Evolutionary conservation across 2,888 invertebrate genomes (phyloP), one percentile per base, ranked within the genome.

Genomic region (Dryobotodes eremita): DNA sequence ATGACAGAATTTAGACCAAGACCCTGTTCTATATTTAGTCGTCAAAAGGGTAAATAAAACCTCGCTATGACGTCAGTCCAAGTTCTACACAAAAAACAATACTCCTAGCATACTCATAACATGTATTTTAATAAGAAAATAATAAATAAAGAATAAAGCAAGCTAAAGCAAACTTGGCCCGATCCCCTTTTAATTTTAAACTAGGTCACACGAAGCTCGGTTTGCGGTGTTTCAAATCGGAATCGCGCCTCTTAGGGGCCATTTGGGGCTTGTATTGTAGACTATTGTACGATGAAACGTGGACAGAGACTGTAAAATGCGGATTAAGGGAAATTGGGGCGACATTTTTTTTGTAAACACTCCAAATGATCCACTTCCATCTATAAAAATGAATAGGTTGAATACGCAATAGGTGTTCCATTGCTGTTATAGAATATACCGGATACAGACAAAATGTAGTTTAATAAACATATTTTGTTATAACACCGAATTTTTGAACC

Each of bases 101-200:
- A 23, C 26, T 17, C 13, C 7, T 42, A 26, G 11, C n/a, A 31
- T 42, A 46, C 2, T 68, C 23, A 31, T 42, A 55, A 36, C 17
- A 79, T 3, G 20, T 10, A 59, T 61, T 36, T 10, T 55, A 53
- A 36, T 15, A 23, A 77, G 23, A 42, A 69, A 79, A 71, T 15
- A 36, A 75, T 59, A 50, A 50, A 36, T 13, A 70, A 69, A 69
- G 23, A 70, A 73, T 50, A 68, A 36, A 65, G 13, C 57, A 42
- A 20, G 36, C 11, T 66, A 48, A 53, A 23, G 50, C 53, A 70
- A 17, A 36, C 36, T 1, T 59, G 71, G 71, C 73, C 79, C 65
- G 81, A 80, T 84, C 83, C 79, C 75, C 79, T 85, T 86, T 82
- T 82, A 83, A 89, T 80, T 88, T 80, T 71, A 79, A 90, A 88